A percentile compares a stretch with the other conserved stretches of the same genome.
phyloP scores from a whole-genome alignment of 2,113 vertebrate genomes.

The Microcebus griseorufus region DNA sequence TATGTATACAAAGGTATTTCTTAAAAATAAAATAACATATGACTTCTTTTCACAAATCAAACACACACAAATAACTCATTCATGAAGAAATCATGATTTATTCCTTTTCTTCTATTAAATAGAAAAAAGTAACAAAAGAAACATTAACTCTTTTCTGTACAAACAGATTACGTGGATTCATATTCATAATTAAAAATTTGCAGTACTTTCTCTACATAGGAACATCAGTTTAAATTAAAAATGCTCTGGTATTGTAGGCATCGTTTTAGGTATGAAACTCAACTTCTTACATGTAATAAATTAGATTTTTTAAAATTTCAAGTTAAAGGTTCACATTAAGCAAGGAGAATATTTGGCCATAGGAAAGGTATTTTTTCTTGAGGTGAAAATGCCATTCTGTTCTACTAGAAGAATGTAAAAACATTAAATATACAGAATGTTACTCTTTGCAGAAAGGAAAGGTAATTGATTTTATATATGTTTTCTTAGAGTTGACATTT shows the following conservation, averaged over 20 bases:
- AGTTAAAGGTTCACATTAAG: background rate
- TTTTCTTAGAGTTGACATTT: background rate
- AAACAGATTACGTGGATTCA: slow-evolving; percentile 32
- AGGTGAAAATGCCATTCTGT: background rate
- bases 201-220: background rate
- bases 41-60: slow-evolving; percentile 80
- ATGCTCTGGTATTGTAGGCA: background rate
- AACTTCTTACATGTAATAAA: background rate
- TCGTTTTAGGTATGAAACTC: background rate
- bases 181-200: background rate
- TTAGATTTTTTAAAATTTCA: background rate
- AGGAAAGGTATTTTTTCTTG: background rate
- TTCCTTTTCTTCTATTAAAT: slow-evolving; percentile 76
- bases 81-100: slow-evolving; percentile 78
- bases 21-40: slow-evolving; percentile 77
- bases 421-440: background rate
- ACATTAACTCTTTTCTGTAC: slow-evolving; percentile 65
- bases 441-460: background rate
- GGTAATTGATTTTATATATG: background rate
- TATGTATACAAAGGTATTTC: slow-evolving; percentile 66
- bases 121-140: slow-evolving; percentile 77
- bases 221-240: slow-evolving; percentile 27
- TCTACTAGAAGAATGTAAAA: background rate
- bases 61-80: slow-evolving; percentile 74
- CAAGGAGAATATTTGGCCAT: background rate